phyloP scores from a whole-genome alignment of 2,888 invertebrate genomes.

The Cephus spinipes region DNA sequence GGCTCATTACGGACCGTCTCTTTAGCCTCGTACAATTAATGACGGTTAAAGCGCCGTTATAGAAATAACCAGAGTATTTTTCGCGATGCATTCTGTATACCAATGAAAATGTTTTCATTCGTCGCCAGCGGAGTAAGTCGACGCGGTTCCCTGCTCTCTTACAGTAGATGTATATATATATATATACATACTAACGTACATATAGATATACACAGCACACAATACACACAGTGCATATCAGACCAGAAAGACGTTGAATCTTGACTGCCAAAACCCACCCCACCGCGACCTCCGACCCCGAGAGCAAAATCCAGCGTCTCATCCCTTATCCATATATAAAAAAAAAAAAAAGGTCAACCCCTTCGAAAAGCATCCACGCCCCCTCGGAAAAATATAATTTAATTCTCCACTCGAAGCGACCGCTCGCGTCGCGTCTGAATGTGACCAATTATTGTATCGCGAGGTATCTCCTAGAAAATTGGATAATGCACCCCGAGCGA shows the following conservation, averaged over 20 bases:
- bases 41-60: constrained; percentile 48
- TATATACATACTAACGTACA: too few relatives aligned
- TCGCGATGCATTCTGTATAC: constrained; percentile 37
- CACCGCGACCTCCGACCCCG: constrained; percentile 51
- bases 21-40: constrained; percentile 44
- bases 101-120: constrained; percentile 50
- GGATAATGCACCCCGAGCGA: constrained; percentile 48
- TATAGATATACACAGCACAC: neutral
- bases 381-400: constrained; percentile 41
- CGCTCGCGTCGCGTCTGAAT: constrained; percentile 43
- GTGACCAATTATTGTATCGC: constrained; percentile 61
- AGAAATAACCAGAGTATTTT: constrained; percentile 28
- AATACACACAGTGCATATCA: neutral
- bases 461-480: constrained; percentile 58
- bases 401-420: constrained; percentile 39
- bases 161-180: neutral
- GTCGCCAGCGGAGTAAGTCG: constrained; percentile 21
- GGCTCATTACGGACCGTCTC: constrained; percentile 44
- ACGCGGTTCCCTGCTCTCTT: constrained; percentile 5
- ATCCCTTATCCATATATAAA: neutral
- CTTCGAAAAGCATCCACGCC: neutral
- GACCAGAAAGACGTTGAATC: constrained; percentile 8
- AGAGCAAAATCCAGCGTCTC: constrained; percentile 20
- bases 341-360: neutral
- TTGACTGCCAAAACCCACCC: constrained; percentile 27